A percentile compares a stretch with the other conserved stretches of the same genome.
phyloP scores from a whole-genome alignment of 2,113 vertebrate species.

The Pachypanchax playfairii region DNA sequence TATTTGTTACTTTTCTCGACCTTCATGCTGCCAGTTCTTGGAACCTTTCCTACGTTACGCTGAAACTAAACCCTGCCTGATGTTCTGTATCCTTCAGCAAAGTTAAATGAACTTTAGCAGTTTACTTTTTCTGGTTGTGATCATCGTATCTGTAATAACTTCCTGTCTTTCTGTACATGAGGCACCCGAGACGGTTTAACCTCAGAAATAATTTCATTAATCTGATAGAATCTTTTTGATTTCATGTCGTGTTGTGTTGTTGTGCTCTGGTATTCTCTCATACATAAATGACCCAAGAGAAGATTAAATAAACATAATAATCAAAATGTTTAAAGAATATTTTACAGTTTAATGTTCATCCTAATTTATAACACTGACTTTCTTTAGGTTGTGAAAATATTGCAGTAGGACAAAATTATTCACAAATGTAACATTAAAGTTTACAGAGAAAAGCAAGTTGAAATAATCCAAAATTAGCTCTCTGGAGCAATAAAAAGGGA shows the following conservation, averaged over 20 bases:
- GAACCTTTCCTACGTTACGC: slow-evolving; percentile 4
- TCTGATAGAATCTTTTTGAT: background rate
- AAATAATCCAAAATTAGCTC: slow-evolving; percentile 15
- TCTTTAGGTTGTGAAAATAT: no score
- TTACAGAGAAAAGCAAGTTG: background rate
- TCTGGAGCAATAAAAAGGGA: slow-evolving; percentile 24
- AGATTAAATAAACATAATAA: background rate
- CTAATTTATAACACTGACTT: no score
- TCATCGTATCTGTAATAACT: background rate
- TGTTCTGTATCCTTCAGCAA: slow-evolving; percentile 3
- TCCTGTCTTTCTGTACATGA: no score
- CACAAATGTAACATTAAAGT: no score
- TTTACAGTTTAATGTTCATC: no score
- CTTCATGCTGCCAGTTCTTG: slow-evolving; percentile 3
- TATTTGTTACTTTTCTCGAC: no score
- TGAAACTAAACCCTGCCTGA: background rate
- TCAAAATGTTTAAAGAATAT: background rate
- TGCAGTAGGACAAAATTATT: no score
- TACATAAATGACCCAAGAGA: background rate
- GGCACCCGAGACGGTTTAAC: background rate
- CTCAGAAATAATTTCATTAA: background rate
- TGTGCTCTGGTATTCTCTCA: background rate
- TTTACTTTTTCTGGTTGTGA: background rate
- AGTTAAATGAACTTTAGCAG: background rate
- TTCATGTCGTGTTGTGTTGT: background rate